Base-by-base conservation (phyloP, 1,140 invertebrate species). In the Drosophila guanche region DNA sequence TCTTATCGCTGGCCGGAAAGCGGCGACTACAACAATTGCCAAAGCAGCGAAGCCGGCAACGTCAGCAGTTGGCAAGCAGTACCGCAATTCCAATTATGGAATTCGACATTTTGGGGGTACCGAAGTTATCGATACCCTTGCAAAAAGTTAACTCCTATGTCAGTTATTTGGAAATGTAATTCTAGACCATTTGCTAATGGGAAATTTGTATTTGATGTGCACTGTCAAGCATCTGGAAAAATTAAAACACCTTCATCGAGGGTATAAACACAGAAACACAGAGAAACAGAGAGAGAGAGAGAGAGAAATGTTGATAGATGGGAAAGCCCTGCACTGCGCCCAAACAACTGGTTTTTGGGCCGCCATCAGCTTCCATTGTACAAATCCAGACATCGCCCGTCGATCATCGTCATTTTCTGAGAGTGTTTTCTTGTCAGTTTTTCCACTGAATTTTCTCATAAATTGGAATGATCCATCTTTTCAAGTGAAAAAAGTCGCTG, bases 391-490 rank as follows among this genome's bases (percentile, higher is more conserved):
- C 43, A 57, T 54, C 46, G 33, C 52, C 55, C 33, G 61, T 54
- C 47, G 72, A 69, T 86, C 67, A 77, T 73, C 72, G 51, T 66
- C 72, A 58, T 61, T 57, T 58, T 56, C 52, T 14, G 37, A 66
- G 62, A 65, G 46, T 60, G 54, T 48, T 55, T 43, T 16, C 16
- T 8, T 46, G 12, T 62, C 40, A 29, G 46, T 10, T 41, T 81
- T 81, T 86, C 83, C 77, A 70, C 67, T 78, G 81, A 88, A 86
- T 75, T 84, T 70, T 79, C 76, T 76, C 70, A 48, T 59, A 69
- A 55, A 74, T 54, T 62, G 65, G 72, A 85, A 80, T 76, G 67
- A 81, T 86, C 79, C 77, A 57, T 86, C 47, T 81, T 80, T 73
- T 85, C 80, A 77, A 60, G 58, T 58, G 55, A 61, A 77, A 85